phyloP scores from a whole-genome alignment of 1,140 invertebrate species.

The Sesamia nonagrioides region DNA sequence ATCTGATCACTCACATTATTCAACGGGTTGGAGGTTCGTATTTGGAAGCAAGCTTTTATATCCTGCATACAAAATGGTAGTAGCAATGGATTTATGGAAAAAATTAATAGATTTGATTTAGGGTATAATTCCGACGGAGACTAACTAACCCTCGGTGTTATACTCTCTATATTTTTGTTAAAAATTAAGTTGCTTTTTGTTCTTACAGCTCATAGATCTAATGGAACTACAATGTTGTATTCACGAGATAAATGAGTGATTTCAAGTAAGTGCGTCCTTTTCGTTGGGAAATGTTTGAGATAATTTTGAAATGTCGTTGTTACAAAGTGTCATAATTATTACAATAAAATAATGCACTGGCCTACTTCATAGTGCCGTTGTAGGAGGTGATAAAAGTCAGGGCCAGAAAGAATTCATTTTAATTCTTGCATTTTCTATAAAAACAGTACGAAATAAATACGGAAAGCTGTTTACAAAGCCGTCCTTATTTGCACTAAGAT shows the following conservation, averaged over 20 bases:
- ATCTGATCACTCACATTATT: background rate
- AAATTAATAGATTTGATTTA: background rate
- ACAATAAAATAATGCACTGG: background rate
- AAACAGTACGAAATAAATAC: background rate
- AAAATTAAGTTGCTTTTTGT: background rate
- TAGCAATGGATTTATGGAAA: background rate
- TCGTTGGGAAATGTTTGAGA: background rate
- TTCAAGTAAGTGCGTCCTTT: background rate
- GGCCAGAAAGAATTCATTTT: background rate
- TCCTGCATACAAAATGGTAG: background rate
- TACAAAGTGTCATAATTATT: background rate
- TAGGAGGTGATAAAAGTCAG: background rate
- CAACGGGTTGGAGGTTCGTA: background rate
- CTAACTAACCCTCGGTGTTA: background rate
- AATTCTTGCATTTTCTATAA: background rate
- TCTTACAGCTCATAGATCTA: background rate
- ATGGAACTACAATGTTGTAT: background rate
- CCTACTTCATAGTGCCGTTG: too few relatives aligned
- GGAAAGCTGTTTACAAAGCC: background rate
- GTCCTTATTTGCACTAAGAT: background rate
- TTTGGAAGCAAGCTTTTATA: conserved; percentile 1
- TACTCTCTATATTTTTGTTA: background rate
- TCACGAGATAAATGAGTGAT: background rate
- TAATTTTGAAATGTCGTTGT: background rate
- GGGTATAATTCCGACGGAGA: background rate